Evolutionary conservation across 1,140 invertebrate species (phyloP), one percentile per base, ranked within the genome.

Genomic region (Scaptomyza hsui): DNA sequence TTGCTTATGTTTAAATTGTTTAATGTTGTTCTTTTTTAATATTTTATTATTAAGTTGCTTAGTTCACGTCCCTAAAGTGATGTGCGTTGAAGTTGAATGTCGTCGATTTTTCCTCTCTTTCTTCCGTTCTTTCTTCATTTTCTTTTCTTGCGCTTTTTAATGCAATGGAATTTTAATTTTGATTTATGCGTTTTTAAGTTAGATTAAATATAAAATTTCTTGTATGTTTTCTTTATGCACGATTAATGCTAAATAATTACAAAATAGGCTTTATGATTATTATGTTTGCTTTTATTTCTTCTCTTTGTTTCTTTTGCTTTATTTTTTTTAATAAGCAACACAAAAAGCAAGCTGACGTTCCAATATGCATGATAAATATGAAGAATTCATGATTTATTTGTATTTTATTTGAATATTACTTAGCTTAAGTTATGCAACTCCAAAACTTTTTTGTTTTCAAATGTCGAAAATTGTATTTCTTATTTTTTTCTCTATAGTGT

Each of bases 31-130:
- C 9, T 52, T 42, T 35, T 51, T 51, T 68, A 41, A n/a, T n/a
- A n/a, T 16, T 39, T 35, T 48, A 9, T 24, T 44, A 47, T 68
- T 51, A 42, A 59, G 19, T 60, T 48, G 67, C 79, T 72, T 72
- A 72, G 74, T 70, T 75, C 7, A 12, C 19, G 57, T 21, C n/a
- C 35, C 39, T 24, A 57, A 52, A 41, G 47, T 59, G 78, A 78
- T 69, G 81, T 85, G 80, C 80, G 80, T 85, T 74, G 80, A 85
- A 86, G 83, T 86, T 86, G 81, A 86, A 86, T 86, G 74, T 48
- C 37, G 41, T 55, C 49, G 5, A 29, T 9, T 29, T 29, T 29
- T 29, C 26, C 7, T 16, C 53, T 4, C 35, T 15, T 32, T 39
- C 42, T 19, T 13, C n/a, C n/a, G n/a, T 37, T 16, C 16, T 16